Conservation (phyloP, 2,113 vertebrate species). For the Hipposideros armiger region DNA sequence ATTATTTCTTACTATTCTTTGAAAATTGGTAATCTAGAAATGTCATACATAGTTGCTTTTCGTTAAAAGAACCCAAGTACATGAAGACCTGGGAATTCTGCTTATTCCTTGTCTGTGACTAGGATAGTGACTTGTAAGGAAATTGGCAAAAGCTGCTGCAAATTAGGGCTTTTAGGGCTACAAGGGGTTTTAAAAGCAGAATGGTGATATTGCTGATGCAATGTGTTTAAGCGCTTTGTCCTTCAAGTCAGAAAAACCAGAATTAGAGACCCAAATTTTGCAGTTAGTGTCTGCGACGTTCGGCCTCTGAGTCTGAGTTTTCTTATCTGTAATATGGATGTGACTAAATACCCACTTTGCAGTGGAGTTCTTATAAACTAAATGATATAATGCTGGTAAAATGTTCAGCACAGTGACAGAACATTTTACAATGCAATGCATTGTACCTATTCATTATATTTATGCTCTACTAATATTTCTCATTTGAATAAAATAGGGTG, state of each 20-base stretch:
- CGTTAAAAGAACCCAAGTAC: neutral
- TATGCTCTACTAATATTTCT: neutral
- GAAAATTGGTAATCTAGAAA: slow-evolving; percentile 62
- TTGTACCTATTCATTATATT: neutral
- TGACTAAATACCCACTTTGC: neutral
- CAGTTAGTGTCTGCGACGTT: neutral
- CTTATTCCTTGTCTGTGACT: neutral
- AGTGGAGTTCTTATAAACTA: neutral
- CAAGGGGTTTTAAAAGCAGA: neutral
- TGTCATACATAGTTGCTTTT: neutral
- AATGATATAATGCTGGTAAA: neutral
- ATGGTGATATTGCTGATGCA: neutral
- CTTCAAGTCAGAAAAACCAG: neutral
- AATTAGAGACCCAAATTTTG: neutral
- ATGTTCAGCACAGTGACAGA: neutral
- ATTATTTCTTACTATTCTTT: slow-evolving; percentile 30
- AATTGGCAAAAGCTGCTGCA: no score
- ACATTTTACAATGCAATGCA: neutral
- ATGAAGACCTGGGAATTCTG: neutral
- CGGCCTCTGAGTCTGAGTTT: neutral
- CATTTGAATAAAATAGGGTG: slow-evolving; percentile 37
- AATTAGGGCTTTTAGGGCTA: no score
- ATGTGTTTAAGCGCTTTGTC: neutral
- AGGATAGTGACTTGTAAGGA: neutral
- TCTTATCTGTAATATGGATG: neutral